phyloP scores from a whole-genome alignment of 1,140 invertebrate genomes.

The Scaptomyza hsui region DNA sequence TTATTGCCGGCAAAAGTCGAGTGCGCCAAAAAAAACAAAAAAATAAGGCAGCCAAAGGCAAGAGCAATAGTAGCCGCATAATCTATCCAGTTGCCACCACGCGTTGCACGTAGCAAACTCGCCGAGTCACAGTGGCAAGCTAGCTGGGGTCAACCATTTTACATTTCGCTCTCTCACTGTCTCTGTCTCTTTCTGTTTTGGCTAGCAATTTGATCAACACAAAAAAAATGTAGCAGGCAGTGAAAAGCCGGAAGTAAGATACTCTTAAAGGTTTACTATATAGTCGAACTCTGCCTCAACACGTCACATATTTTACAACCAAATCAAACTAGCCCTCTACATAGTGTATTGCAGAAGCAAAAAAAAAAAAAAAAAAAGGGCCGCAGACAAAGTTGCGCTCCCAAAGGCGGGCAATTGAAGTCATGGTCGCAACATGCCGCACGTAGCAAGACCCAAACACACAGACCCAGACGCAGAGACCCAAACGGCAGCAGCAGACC shows the following conservation, averaged over 20 bases:
- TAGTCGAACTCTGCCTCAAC: no score
- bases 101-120: slow-evolving; percentile 41
- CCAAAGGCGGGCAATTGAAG: slow-evolving; percentile 43
- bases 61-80: slow-evolving; percentile 16
- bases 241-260: neutral
- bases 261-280: neutral
- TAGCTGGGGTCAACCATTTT: slow-evolving; percentile 29
- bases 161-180: neutral
- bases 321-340: neutral
- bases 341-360: slow-evolving; percentile 7
- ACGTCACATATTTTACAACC: neutral
- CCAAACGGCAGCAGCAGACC: slow-evolving; percentile 1
- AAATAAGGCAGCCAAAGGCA: neutral
- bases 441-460: slow-evolving; percentile 35
- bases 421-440: slow-evolving; percentile 43
- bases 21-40: neutral
- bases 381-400: slow-evolving; percentile 50
- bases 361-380: slow-evolving; percentile 6
- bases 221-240: no score
- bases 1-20: slow-evolving; percentile 1
- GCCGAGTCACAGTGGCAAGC: slow-evolving; percentile 26
- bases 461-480: slow-evolving; percentile 6
- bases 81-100: slow-evolving; percentile 27
- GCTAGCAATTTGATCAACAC: slow-evolving; percentile 26
- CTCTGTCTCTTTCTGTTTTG: neutral